Evolutionary conservation across 1,140 invertebrate genomes (phyloP), one percentile per base, ranked within the genome.

Genomic region (Eriocheir sinensis): DNA sequence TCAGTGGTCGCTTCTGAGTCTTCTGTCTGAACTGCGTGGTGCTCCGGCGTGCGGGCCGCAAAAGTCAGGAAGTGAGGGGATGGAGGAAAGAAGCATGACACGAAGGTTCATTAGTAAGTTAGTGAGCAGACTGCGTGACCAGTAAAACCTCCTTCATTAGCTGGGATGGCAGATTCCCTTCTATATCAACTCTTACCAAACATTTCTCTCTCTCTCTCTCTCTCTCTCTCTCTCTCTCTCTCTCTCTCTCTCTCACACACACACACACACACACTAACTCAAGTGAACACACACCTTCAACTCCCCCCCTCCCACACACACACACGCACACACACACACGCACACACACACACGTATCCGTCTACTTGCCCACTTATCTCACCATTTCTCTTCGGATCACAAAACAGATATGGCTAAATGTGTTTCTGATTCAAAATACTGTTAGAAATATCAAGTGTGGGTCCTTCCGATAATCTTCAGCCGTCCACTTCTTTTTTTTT

Each of bases 111-210:
- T 89, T 89, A 89, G 88, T 89, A 53, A 38, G 36, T 89, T 89
- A 89, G 88, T 89, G 44, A 34, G 15, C 34, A 44, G 32, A 32
- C 48, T 53, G n/a, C 15, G 27, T 89, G 88, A 53, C 36, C 88
- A 89, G 85, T 44, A 89, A 89, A 89, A n/a, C 79, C 60, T 81
- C n/a, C 72, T 91, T 83, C 91, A 92, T 81, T 83, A 79, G 30
- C 48, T 83, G 17, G 48, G 44, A 15, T 36, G 40, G 30, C 89
- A 60, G 48, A 53, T 53, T 91, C 3, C 89, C 8, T 36, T 91
- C 32, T 21, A 36, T 72, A 83, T 38, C n/a, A 38, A 40, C 40
- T 60, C 32, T 91, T 53, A 30, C 30, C 60, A 72, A n/a, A 72
- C 60, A 72, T n/a, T 72, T 91, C 72, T 91, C 34, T 72, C 44